phyloP scores from a whole-genome alignment of 2,113 vertebrate species.

The Polyodon spathula region DNA sequence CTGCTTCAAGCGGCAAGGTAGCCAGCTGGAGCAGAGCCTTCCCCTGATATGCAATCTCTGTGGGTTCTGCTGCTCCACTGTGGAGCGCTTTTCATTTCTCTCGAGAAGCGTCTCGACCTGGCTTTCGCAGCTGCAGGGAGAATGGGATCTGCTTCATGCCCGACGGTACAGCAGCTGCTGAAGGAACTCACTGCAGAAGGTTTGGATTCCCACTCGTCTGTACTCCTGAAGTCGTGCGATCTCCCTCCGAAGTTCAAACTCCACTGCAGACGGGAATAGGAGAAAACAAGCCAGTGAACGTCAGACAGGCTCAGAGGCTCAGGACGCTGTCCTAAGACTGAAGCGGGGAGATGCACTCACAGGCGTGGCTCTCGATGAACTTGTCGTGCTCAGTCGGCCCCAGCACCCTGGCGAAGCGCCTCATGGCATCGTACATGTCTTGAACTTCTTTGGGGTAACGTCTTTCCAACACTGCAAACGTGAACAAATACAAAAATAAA shows the following conservation, averaged over 20 bases:
- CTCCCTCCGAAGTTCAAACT: conserved; percentile 89
- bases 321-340: neutral
- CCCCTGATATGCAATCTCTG: no score
- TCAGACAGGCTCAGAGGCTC: conserved; percentile 6
- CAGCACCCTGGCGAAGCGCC: conserved; percentile 79
- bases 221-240: conserved; percentile 89
- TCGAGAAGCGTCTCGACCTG: no score
- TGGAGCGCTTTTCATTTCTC: no score
- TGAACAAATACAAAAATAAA: conserved; percentile 11
- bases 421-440: conserved; percentile 88
- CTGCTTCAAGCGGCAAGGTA: no score
- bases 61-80: no score
- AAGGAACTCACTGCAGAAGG: conserved; percentile 86
- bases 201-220: conserved; percentile 83
- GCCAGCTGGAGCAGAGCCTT: no score
- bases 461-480: conserved; percentile 74
- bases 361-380: conserved; percentile 90
- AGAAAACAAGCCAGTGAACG: conserved; percentile 22
- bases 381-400: conserved; percentile 89
- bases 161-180: neutral
- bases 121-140: no score
- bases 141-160: no score
- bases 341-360: conserved; percentile 54
- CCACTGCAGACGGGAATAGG: conserved; percentile 60
- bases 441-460: conserved; percentile 91